phyloP scores from a whole-genome alignment of 1,140 invertebrate genomes.

The Eupristina koningsbergeri region DNA sequence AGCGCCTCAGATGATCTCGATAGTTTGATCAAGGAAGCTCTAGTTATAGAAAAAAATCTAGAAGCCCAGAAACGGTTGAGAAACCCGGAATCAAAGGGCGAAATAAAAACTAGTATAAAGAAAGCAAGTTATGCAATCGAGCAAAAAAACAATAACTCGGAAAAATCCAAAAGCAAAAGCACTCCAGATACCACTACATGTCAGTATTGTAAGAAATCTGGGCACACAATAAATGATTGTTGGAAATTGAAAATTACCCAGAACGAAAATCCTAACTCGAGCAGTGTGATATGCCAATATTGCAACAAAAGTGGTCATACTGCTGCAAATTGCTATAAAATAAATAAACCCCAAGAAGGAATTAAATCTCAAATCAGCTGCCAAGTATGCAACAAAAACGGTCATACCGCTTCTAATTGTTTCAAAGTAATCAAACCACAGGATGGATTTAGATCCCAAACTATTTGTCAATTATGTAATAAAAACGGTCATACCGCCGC shows the following conservation, averaged over 20 bases:
- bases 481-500: neutral
- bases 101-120: neutral
- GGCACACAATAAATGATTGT: neutral
- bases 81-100: neutral
- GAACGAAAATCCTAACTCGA: too few species aligned
- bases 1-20: neutral
- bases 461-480: constrained; percentile 1
- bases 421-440: too few species aligned
- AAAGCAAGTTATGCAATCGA: neutral
- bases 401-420: neutral
- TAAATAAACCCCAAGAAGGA: too few species aligned
- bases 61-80: neutral
- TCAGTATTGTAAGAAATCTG: neutral
- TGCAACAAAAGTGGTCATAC: too few species aligned
- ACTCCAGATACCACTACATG: neutral
- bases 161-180: neutral
- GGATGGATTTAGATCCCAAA: neutral
- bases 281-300: neutral
- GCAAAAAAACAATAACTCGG: neutral
- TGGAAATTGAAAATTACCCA: too few species aligned
- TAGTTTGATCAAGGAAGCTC: neutral
- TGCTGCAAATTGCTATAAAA: too few species aligned
- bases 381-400: neutral
- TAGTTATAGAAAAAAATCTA: neutral
- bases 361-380: too few species aligned